A percentile compares a stretch with the other conserved stretches of the same genome.
These are phyloP conservation scores for Arvicanthis niloticus DNA, from an alignment of 2,113 vertebrate genomes.

Conservation along the genomic window DNA sequence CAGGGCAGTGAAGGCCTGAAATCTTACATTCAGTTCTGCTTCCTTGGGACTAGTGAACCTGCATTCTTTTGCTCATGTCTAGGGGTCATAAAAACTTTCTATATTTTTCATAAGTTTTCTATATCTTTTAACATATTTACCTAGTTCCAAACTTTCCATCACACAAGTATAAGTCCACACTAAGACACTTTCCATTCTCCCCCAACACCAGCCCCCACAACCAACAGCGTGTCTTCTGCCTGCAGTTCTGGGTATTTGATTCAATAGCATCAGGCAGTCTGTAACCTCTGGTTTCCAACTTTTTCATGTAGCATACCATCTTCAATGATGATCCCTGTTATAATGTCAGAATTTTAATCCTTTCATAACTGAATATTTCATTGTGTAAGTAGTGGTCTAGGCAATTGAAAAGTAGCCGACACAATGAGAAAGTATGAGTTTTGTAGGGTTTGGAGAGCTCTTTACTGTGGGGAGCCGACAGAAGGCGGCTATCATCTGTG, in stretches of 20 bases:
- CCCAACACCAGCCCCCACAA: too few relatives aligned
- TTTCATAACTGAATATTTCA: not conserved
- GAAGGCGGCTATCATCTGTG: too few relatives aligned
- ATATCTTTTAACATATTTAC: too few relatives aligned
- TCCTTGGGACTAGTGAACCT: too few relatives aligned
- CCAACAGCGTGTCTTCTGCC: not conserved
- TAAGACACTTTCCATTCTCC: not conserved
- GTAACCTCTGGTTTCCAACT: not conserved
- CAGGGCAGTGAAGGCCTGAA: too few relatives aligned
- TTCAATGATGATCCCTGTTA: not conserved
- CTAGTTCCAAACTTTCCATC: not conserved
- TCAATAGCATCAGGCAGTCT: not conserved
- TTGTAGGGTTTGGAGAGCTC: not conserved
- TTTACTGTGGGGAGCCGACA: too few relatives aligned
- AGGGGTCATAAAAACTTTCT: too few relatives aligned
- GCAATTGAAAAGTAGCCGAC: not conserved
- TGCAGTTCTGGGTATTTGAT: not conserved
- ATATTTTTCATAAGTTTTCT: too few relatives aligned
- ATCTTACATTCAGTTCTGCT: too few relatives aligned
- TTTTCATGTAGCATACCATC: not conserved
- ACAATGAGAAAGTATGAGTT: not conserved
- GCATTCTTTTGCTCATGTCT: too few relatives aligned
- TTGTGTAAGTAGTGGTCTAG: not conserved
- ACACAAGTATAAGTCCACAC: not conserved
- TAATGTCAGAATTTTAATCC: not conserved